Percentiles rank a stretch among this genome's conserved stretches.
These are phyloP conservation scores for Nasua narica DNA, from an alignment of 2,797 vertebrate species.

Conservation along the genomic window DNA sequence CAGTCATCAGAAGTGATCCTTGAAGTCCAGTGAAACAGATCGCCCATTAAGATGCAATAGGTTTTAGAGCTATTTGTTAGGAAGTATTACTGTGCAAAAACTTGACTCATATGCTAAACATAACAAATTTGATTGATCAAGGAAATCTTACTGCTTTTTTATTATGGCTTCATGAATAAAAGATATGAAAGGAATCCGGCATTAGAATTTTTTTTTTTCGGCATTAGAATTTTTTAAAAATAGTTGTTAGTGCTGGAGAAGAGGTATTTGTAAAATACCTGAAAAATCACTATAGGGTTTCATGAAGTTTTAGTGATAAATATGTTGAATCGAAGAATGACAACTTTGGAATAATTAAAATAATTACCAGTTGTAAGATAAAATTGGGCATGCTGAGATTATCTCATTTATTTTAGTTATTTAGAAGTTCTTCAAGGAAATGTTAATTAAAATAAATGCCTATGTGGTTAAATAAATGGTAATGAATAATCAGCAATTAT, in stretches of 20 bases:
- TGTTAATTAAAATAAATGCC: constrained; percentile 15
- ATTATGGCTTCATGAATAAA: neutral
- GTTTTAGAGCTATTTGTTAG: neutral
- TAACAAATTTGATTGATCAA: neutral
- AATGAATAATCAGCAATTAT: neutral
- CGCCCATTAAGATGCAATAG: neutral
- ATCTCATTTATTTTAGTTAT: neutral
- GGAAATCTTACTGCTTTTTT: neutral
- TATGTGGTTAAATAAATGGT: constrained; percentile 10
- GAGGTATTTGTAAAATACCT: neutral
- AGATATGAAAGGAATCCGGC: neutral
- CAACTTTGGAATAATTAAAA: constrained; percentile 25
- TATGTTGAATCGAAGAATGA: neutral
- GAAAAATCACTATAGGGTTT: neutral
- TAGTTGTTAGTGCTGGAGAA: neutral
- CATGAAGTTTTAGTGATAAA: neutral
- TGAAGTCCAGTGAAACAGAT: neutral
- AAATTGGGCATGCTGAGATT: neutral
- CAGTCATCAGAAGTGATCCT: neutral
- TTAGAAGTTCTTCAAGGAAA: neutral
- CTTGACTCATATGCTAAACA: neutral
- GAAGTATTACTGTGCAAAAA: neutral
- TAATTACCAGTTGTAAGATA: neutral
- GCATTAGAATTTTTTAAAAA: constrained; percentile 15
- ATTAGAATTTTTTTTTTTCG: neutral